Evolutionary conservation across 2,797 vertebrate genomes (phyloP).

Genomic region (Alectoris magna): DNA sequence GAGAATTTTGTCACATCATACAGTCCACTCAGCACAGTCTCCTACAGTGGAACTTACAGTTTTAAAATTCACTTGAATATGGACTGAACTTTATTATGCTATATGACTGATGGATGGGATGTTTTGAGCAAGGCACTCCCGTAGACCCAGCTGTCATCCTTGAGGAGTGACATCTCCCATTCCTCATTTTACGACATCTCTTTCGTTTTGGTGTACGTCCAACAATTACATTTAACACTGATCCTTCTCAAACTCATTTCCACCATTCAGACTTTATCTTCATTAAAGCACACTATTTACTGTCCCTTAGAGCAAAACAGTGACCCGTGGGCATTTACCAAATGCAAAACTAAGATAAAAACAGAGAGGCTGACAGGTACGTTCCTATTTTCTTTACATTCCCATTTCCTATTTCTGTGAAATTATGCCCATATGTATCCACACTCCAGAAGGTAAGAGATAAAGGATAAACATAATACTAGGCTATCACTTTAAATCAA

Average conservation of each 20-base stretch:
- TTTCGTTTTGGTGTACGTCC: background rate
- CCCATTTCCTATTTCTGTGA: background rate
- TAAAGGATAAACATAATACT: background rate
- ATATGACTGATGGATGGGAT: background rate
- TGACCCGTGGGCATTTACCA: background rate
- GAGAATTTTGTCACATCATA: background rate
- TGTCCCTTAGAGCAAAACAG: background rate
- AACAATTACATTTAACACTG: background rate
- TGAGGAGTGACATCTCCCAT: background rate
- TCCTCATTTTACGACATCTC: rapidly evolving
- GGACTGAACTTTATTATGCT: background rate
- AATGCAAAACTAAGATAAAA: background rate
- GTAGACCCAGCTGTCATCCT: background rate
- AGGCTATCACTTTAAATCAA: background rate
- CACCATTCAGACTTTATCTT: background rate
- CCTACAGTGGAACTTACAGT: background rate
- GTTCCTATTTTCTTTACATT: background rate
- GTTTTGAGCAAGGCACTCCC: background rate
- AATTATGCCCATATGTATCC: background rate
- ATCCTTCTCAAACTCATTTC: background rate
- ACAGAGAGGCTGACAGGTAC: background rate
- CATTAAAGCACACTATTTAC: rapidly evolving
- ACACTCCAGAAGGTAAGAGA: background rate
- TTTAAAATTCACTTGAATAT: background rate
- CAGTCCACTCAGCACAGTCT: background rate